A percentile compares a stretch with the other conserved stretches of the same genome.
These are phyloP conservation scores for Plebejus melissa DNA, from an alignment of 2,888 invertebrate species.

Conservation along the genomic window DNA sequence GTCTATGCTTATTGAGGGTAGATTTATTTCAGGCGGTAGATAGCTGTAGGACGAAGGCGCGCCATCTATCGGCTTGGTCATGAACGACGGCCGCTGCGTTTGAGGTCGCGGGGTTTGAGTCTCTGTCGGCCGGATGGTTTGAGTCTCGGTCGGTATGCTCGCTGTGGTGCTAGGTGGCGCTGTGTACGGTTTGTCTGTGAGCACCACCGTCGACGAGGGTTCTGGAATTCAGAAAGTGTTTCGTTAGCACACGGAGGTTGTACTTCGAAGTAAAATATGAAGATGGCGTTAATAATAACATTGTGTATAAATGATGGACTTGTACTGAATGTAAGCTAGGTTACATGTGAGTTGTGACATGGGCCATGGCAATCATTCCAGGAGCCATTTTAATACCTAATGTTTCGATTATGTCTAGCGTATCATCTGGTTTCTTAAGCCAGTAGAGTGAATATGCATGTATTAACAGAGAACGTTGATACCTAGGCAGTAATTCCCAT, in stretches of 20 bases:
- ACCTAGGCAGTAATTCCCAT: no score
- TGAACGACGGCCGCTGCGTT: slow-evolving; percentile 73
- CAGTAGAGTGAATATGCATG: no score
- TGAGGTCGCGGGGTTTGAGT: slow-evolving; percentile 64
- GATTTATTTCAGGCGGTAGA: slow-evolving; percentile 69
- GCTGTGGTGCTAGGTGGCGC: slow-evolving; percentile 65
- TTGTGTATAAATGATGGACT: no score
- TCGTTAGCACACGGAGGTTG: background rate
- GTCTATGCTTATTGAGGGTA: slow-evolving; percentile 70
- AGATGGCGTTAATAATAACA: background rate
- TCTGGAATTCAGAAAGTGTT: slow-evolving; percentile 50
- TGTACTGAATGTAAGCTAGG: no score
- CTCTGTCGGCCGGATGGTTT: slow-evolving; percentile 41
- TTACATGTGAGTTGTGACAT: no score
- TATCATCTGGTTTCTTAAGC: no score
- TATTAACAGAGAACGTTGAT: no score
- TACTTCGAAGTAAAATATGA: background rate
- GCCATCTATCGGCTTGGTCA: slow-evolving; percentile 77
- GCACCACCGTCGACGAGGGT: slow-evolving; percentile 51
- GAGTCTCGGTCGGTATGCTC: slow-evolving; percentile 46
- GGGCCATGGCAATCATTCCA: no score
- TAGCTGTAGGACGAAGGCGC: slow-evolving; percentile 64
- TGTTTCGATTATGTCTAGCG: no score
- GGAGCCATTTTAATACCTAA: no score
- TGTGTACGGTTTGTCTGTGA: slow-evolving; percentile 60